Evolutionary conservation across 2,888 invertebrate species (phyloP).

Genomic region (Agonopterix alstromeriana): DNA sequence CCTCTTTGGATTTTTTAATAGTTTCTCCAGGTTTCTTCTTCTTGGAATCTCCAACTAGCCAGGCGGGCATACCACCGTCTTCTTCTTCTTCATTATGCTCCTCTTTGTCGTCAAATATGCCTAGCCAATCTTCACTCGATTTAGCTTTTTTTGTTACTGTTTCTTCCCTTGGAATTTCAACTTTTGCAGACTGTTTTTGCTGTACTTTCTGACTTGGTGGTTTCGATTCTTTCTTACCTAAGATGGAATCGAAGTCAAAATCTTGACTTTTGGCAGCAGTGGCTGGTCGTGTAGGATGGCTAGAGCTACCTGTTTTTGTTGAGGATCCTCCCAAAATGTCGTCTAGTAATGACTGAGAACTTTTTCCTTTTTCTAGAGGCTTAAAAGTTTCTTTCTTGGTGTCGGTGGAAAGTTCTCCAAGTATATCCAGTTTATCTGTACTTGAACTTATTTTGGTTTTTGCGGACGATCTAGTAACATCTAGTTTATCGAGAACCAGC

Average conservation of each 20-base stretch:
- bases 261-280: slow-evolving; percentile 47
- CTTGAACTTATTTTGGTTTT: slow-evolving; percentile 38
- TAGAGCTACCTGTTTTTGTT: slow-evolving; percentile 29
- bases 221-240: slow-evolving; percentile 45
- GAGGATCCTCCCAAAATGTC: slow-evolving; percentile 73
- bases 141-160: slow-evolving; percentile 34
- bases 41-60: slow-evolving; percentile 45
- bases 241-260: slow-evolving; percentile 50
- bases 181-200: slow-evolving; percentile 22
- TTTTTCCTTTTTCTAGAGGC: slow-evolving; percentile 49
- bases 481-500: slow-evolving; percentile 13
- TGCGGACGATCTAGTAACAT: slow-evolving; percentile 39
- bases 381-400: slow-evolving; percentile 37
- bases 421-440: slow-evolving; percentile 44
- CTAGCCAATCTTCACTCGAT: slow-evolving; percentile 61
- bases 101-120: slow-evolving; percentile 57
- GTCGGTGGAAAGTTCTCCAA: slow-evolving; percentile 35
- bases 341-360: slow-evolving; percentile 64
- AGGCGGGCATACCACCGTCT: slow-evolving; percentile 51
- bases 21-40: slow-evolving; percentile 42
- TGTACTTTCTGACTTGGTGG: slow-evolving; percentile 26
- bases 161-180: slow-evolving; percentile 32
- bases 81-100: slow-evolving; percentile 36
- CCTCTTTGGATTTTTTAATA: background rate
- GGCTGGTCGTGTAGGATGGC: slow-evolving; percentile 27